Conservation (phyloP, 37 sponge, comb jelly and placozoan genomes). For the Chondrilla cf. caribensis region DNA sequence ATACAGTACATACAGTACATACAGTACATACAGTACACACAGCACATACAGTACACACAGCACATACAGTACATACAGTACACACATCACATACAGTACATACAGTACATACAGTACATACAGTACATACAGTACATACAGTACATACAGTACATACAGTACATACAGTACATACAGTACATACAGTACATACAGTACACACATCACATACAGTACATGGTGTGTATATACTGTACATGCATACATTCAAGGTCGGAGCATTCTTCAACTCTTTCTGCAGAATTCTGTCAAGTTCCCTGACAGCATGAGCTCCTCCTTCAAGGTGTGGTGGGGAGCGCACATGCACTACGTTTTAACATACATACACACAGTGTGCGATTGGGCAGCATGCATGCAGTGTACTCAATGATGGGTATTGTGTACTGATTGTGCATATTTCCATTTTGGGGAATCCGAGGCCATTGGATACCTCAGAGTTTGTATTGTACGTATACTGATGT, state of each 20-base stretch:
- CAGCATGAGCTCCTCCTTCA: conserved; percentile 64
- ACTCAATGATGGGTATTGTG: no score
- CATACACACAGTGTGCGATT: no score
- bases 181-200: not conserved
- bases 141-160: not conserved
- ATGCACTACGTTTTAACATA: no score
- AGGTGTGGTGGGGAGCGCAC: conserved; percentile 27
- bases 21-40: no score
- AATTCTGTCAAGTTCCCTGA: conserved; percentile 71
- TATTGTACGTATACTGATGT: no score
- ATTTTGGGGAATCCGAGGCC: no score
- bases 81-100: no score
- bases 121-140: not conserved
- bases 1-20: not conserved
- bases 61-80: not conserved
- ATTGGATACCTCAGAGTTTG: no score
- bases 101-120: no score
- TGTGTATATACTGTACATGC: not conserved
- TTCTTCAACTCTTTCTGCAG: not conserved
- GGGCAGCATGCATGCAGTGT: no score
- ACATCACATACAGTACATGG: not conserved
- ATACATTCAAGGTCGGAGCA: not conserved
- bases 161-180: no score
- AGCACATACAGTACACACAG: not conserved
- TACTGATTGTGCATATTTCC: no score